Evolutionary conservation across 2,797 vertebrate species (phyloP).

Genomic region (Microhierax caerulescens): DNA sequence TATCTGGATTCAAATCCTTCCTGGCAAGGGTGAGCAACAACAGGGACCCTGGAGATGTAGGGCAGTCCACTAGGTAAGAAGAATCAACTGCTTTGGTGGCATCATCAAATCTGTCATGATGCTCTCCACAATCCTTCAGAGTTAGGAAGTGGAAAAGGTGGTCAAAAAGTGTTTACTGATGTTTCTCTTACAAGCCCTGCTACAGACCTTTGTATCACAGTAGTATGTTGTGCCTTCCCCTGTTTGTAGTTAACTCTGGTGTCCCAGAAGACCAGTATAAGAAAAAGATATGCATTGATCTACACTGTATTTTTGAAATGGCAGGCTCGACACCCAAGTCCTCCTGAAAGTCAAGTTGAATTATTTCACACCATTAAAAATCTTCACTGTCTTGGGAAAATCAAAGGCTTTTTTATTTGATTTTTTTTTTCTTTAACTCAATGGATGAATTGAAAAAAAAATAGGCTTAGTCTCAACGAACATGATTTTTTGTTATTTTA

Average conservation of each 20-base stretch:
- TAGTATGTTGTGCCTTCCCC: not conserved
- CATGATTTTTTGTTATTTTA: not conserved
- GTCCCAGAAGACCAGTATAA: not conserved
- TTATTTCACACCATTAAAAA: not conserved
- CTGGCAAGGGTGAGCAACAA: not conserved
- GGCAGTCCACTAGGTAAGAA: not conserved
- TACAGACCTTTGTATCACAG: not conserved
- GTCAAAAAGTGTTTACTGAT: not conserved
- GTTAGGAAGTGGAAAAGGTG: not conserved
- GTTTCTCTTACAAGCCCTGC: not conserved
- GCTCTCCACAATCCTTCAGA: not conserved
- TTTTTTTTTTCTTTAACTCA: not conserved
- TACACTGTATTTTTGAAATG: not conserved
- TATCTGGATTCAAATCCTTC: not conserved
- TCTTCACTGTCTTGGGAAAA: not conserved
- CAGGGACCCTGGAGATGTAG: not conserved
- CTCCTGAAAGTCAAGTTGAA: not conserved
- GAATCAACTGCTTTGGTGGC: not conserved
- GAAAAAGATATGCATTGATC: not conserved
- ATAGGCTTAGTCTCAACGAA: not conserved
- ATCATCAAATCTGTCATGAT: not conserved
- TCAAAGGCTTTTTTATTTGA: not conserved
- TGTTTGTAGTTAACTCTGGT: not conserved
- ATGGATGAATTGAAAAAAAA: not conserved
- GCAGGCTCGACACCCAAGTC: not conserved